Evolutionary conservation across 2,113 vertebrate species (phyloP).

Genomic region (Solenodon paradoxus): DNA sequence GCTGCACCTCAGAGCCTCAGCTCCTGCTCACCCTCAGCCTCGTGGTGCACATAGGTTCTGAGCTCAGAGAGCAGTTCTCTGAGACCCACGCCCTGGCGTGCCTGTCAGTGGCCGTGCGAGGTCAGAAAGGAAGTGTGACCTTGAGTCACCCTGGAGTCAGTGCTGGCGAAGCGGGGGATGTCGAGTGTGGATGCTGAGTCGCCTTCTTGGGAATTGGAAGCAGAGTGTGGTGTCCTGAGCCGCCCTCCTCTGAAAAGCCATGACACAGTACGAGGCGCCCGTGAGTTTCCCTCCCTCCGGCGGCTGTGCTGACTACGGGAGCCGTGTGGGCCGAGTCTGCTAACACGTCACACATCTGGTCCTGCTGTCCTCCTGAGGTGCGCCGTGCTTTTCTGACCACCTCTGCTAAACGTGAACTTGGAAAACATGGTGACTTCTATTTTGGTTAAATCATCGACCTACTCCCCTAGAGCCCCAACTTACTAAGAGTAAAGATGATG

Average conservation of each 20-base stretch:
- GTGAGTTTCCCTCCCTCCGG: not conserved
- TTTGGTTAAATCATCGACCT: not conserved
- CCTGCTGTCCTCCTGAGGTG: not conserved
- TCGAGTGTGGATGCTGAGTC: no score
- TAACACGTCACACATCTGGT: not conserved
- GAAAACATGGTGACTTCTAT: not conserved
- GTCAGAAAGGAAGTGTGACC: no score
- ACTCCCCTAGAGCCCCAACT: no score
- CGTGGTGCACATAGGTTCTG: not conserved
- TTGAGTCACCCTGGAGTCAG: no score
- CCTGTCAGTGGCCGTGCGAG: rapidly evolving
- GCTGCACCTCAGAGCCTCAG: not conserved
- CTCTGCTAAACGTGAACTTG: not conserved
- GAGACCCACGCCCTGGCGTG: not conserved
- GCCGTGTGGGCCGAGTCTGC: not conserved
- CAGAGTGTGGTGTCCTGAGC: not conserved
- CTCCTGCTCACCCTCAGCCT: not conserved
- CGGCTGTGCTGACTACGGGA: not conserved
- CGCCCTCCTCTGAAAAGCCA: no score
- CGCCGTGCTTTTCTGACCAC: not conserved
- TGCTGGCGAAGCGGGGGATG: rapidly evolving
- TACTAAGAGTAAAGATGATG: not conserved
- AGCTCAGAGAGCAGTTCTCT: not conserved
- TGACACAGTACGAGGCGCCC: no score
- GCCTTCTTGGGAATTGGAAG: no score